These are phyloP conservation scores for Nematolebias whitei DNA, from an alignment of 2,113 vertebrate genomes.

Conservation along the genomic window DNA sequence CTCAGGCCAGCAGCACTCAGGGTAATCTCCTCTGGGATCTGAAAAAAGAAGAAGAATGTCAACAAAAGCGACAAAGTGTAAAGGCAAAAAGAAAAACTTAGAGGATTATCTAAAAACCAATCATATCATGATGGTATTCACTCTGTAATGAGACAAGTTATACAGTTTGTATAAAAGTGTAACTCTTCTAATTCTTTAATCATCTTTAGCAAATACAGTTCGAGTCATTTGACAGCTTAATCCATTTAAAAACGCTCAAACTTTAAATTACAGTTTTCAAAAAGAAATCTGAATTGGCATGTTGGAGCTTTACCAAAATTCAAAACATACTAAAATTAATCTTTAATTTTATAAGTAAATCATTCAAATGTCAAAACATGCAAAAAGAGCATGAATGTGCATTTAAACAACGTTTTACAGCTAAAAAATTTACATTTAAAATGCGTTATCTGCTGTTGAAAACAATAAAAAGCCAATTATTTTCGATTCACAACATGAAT, in stretches of 20 bases:
- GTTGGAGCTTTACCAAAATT: too few species aligned
- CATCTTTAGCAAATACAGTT: not conserved
- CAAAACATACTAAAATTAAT: too few species aligned
- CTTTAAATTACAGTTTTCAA: not conserved
- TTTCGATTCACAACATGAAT: too few species aligned
- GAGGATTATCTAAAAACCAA: constrained; percentile 8
- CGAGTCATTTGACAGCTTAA: not conserved
- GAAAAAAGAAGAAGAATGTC: constrained; percentile 50
- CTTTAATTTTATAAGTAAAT: too few species aligned
- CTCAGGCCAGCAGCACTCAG: constrained; percentile 64
- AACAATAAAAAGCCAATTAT: not conserved
- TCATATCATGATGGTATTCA: not conserved
- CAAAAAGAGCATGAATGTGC: too few species aligned
- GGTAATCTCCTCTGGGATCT: constrained; percentile 57
- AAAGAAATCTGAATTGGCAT: too few species aligned
- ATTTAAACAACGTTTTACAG: too few species aligned
- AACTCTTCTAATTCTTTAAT: not conserved
- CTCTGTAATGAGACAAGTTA: not conserved
- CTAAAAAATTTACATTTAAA: too few species aligned
- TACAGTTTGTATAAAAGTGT: not conserved
- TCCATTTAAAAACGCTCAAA: not conserved
- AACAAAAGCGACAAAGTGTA: constrained; percentile 13
- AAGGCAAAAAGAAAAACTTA: constrained; percentile 1
- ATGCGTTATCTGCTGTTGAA: not conserved
- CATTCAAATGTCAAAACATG: too few species aligned